These are phyloP conservation scores for Glyptemys insculpta DNA, from an alignment of 2,797 vertebrate genomes.

Conservation along the genomic window DNA sequence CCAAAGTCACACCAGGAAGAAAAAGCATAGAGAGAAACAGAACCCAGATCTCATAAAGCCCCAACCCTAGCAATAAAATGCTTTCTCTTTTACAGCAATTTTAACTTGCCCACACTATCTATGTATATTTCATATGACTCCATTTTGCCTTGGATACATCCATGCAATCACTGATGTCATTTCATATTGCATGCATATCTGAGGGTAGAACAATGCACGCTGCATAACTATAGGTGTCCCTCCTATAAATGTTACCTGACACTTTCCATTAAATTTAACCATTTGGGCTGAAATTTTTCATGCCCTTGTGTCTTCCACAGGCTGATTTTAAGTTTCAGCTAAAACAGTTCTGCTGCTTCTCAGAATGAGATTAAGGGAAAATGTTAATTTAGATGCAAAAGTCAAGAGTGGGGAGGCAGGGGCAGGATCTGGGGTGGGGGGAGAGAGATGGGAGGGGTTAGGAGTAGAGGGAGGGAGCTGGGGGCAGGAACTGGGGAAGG, in stretches of 20 bases:
- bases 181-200: fast-evolving
- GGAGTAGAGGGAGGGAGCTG: no score
- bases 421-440: not conserved
- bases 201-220: not conserved
- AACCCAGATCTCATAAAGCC: not conserved
- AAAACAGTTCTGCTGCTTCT: not conserved
- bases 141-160: not conserved
- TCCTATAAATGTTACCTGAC: not conserved
- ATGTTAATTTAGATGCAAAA: not conserved
- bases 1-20: not conserved
- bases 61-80: not conserved
- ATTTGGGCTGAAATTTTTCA: not conserved
- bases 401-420: not conserved
- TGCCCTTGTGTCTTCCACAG: not conserved
- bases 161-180: not conserved
- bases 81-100: not conserved
- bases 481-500: no score
- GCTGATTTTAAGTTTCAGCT: not conserved
- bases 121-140: not conserved
- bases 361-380: not conserved
- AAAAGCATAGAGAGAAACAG: not conserved
- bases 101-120: not conserved
- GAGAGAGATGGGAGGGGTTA: no score
- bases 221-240: not conserved
- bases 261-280: not conserved